Conservation (phyloP, 2,888 invertebrate genomes). For the Campoplex nolae region DNA sequence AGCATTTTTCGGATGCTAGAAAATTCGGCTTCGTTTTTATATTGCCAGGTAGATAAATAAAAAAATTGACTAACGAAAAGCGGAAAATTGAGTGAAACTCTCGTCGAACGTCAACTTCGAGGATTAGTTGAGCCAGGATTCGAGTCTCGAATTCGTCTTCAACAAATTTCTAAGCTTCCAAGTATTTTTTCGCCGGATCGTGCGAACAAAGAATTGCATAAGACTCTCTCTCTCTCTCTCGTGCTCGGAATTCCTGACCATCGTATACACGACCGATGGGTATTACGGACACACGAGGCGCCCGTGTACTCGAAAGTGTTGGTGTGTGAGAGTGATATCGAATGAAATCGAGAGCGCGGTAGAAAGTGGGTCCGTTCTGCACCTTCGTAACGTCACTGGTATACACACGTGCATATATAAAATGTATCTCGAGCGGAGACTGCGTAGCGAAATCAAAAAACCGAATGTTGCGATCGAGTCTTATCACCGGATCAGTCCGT, state of each 20-base stretch:
- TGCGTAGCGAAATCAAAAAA: not conserved
- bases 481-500: not conserved
- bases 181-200: not conserved
- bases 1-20: too few relatives aligned
- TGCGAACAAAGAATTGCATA: conserved; percentile 79
- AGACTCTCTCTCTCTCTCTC: conserved; percentile 57
- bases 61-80: not conserved
- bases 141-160: conserved; percentile 66
- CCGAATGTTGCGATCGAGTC: not conserved
- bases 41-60: not conserved
- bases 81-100: not conserved
- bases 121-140: conserved; percentile 34
- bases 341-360: conserved; percentile 67
- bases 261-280: conserved; percentile 62
- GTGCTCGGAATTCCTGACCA: conserved; percentile 75
- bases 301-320: conserved; percentile 38
- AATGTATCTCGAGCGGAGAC: not conserved
- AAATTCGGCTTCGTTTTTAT: too few relatives aligned
- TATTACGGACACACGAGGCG: conserved; percentile 27
- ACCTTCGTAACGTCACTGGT: not conserved
- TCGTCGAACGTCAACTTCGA: conserved; percentile 64
- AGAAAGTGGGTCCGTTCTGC: conserved; percentile 63
- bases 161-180: conserved; percentile 14
- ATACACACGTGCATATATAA: not conserved
- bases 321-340: conserved; percentile 59